Evolutionary conservation across 92 coral and sea anemone genomes (phyloP).

Genomic region (Zoanthus gigantus): DNA sequence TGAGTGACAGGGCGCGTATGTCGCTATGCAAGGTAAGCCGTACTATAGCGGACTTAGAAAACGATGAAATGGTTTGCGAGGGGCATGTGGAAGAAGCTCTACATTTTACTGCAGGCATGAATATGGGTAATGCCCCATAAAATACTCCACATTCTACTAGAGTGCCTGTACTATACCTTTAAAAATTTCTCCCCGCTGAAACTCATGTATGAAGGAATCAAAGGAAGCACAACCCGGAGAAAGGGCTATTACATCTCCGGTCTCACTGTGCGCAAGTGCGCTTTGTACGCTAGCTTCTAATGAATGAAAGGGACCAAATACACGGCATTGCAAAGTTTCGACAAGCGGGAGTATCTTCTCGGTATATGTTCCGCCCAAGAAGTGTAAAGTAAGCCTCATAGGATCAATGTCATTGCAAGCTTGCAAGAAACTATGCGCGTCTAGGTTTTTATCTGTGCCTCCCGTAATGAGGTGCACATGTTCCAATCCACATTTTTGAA

Average conservation of each 20-base stretch:
- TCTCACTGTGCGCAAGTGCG: neutral
- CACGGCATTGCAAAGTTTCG: neutral
- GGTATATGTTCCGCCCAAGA: neutral
- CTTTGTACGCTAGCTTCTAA: neutral
- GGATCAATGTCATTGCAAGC: neutral
- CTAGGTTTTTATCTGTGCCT: neutral
- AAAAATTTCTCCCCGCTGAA: neutral
- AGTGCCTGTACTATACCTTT: neutral
- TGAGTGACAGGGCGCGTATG: neutral
- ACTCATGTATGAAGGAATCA: neutral
- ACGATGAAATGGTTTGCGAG: neutral
- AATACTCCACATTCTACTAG: neutral
- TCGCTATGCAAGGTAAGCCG: neutral
- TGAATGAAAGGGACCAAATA: neutral
- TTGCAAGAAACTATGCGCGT: neutral
- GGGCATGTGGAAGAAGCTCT: neutral
- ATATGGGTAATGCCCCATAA: neutral
- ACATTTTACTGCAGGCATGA: neutral
- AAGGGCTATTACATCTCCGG: neutral
- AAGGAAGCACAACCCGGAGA: neutral
- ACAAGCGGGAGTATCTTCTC: neutral
- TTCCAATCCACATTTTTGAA: neutral
- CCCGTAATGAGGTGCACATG: neutral
- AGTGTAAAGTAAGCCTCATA: neutral
- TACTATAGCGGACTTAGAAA: neutral